Conservation (phyloP, 2,888 invertebrate species). For the Neoitamus cyanurus region DNA sequence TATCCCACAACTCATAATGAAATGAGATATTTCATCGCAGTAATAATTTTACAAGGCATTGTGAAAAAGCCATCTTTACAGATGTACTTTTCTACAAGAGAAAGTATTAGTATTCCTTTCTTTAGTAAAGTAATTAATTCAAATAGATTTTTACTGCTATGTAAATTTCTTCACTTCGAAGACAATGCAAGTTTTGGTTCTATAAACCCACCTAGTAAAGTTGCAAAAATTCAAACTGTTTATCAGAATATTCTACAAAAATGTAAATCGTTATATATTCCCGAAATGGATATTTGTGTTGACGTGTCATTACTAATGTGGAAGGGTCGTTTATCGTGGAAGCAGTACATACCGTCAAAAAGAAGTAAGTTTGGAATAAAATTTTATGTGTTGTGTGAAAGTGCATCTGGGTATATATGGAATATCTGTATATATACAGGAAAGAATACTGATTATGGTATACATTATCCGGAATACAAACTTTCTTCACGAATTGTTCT, state of each 20-base stretch:
- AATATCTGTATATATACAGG: not conserved
- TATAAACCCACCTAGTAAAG: not conserved
- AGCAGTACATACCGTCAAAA: conserved; percentile 6
- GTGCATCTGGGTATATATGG: conserved; percentile 2
- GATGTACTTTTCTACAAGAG: conserved; percentile 6
- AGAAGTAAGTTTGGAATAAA: conserved; percentile 21
- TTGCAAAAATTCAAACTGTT: conserved; percentile 5
- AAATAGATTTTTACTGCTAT: not conserved
- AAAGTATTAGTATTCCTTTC: not conserved
- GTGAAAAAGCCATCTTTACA: conserved; percentile 9
- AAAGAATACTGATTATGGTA: not conserved
- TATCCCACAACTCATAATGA: conserved; percentile 6
- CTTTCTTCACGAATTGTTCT: not conserved
- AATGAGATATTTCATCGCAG: conserved; percentile 17
- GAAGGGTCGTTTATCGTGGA: conserved; percentile 3
- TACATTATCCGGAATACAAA: conserved; percentile 9
- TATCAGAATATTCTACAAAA: not conserved
- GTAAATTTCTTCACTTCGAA: conserved; percentile 31
- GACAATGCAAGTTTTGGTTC: not conserved
- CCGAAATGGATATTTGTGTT: not conserved
- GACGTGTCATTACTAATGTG: conserved; percentile 1
- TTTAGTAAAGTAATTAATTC: not conserved
- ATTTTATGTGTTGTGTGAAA: conserved; percentile 21
- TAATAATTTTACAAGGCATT: not conserved
- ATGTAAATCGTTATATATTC: not conserved